These are phyloP conservation scores for Peribatodes rhomboidaria DNA, from an alignment of 2,888 invertebrate species.

Conservation along the genomic window DNA sequence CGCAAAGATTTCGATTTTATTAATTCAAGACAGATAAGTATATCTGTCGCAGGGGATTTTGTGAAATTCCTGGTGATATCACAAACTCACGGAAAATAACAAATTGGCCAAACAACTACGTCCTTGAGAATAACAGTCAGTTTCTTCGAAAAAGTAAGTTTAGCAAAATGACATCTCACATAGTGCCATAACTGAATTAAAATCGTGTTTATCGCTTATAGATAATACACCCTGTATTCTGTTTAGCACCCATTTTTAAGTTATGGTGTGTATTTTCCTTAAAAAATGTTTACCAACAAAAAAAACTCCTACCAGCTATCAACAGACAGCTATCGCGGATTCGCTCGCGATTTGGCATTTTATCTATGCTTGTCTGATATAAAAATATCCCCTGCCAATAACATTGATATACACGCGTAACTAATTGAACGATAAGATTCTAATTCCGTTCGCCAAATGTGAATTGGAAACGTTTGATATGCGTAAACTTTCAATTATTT, in stretches of 20 bases:
- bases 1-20: neutral
- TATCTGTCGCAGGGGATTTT: too few species aligned
- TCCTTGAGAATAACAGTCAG: too few species aligned
- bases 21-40: too few species aligned
- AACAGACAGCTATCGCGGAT: slow-evolving; percentile 12
- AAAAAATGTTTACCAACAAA: slow-evolving; percentile 20
- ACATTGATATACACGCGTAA: slow-evolving; percentile 14
- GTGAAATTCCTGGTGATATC: too few species aligned
- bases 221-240: too few species aligned
- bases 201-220: neutral
- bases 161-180: too few species aligned
- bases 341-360: slow-evolving; percentile 9
- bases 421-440: slow-evolving; percentile 25
- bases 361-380: slow-evolving; percentile 29
- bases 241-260: neutral
- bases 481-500: neutral
- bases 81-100: too few species aligned
- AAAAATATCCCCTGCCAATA: slow-evolving; percentile 31
- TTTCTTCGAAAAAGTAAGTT: too few species aligned
- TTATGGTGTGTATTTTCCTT: neutral
- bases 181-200: too few species aligned
- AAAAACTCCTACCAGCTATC: slow-evolving; percentile 12
- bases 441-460: neutral
- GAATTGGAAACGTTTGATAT: neutral
- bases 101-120: too few species aligned